phyloP scores from a whole-genome alignment of 2,888 invertebrate species.

The Hirtodrosophila alboralis region DNA sequence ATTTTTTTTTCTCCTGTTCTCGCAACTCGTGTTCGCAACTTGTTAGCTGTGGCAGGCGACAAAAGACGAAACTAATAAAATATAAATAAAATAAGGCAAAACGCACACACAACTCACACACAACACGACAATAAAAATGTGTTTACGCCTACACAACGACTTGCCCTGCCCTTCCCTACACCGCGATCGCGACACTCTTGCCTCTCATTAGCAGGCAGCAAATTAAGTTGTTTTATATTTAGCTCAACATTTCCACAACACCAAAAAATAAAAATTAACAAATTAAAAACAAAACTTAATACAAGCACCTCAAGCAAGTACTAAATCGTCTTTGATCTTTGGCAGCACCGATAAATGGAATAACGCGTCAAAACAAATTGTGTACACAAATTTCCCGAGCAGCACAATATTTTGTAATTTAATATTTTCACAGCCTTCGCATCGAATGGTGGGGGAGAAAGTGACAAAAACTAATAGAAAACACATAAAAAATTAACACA shows the following conservation, averaged over 20 bases:
- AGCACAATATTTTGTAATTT: constrained; percentile 63
- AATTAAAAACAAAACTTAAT: constrained; percentile 52
- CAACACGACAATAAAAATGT: constrained; percentile 72
- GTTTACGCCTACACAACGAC: constrained; percentile 63
- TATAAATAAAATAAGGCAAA: constrained; percentile 31
- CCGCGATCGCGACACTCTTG: neutral
- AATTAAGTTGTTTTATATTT: constrained; percentile 77
- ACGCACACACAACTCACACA: constrained; percentile 44
- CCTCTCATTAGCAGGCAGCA: constrained; percentile 75
- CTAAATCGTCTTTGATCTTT: constrained; percentile 65
- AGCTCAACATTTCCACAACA: constrained; percentile 32
- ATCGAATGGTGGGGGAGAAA: constrained; percentile 1
- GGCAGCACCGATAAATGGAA: constrained; percentile 44
- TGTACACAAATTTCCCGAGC: constrained; percentile 38
- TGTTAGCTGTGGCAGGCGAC: constrained; percentile 69
- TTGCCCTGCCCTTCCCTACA: constrained; percentile 17
- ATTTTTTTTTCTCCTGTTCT: constrained; percentile 11
- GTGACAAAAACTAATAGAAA: constrained; percentile 74
- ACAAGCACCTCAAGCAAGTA: constrained; percentile 20
- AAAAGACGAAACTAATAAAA: constrained; percentile 63
- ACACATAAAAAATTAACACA: constrained; percentile 66
- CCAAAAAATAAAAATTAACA: constrained; percentile 73
- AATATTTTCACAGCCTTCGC: constrained; percentile 44
- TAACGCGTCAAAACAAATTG: constrained; percentile 71
- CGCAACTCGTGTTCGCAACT: constrained; percentile 59